Evolutionary conservation across 2,797 vertebrate genomes (phyloP), one percentile per base, ranked within the genome.

Genomic region (Scarus forsteni): DNA sequence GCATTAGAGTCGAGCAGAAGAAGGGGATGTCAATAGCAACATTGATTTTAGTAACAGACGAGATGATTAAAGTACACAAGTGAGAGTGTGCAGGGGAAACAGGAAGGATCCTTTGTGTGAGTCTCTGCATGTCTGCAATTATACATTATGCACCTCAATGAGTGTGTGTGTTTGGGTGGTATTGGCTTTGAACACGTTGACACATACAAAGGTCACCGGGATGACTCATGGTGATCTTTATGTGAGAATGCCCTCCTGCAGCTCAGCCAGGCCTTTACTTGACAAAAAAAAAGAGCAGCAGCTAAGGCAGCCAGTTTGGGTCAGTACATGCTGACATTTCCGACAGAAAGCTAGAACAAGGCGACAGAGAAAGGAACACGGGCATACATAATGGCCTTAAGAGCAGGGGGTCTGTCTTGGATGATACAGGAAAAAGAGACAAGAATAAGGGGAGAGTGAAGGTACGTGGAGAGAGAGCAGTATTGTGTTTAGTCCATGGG

Each of bases 181-280:
- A 39, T 74, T 49, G 64, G 83, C 67, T 85, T 81, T 75, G 73
- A 89, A 87, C 61, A 81, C 63, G 70, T 27, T 73, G 81, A 87
- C 86, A 90, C 89, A 85, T 73, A 79, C 83, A 90, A 92, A 93
- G 90, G 91, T 90, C 89, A 88, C 54, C 53, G 4, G 73, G 74
- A 88, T 93, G 91, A 92, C 80, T 93, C 92, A 91, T 58, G 44
- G 80, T 89, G 88, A 88, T 90, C 87, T 92, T 91, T 89, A 80
- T 85, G 86, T 85, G 88, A 87, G 87, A 85, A 87, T 72, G 77
- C 75, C 79, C 84, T 79, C 90, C 88, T 18, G 75, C 85, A 78
- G 89, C 84, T 89, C 85, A 60, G 76, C 45, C 69, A 56, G 77
- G 87, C 64, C 82, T 67, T 77, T 71, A 75, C 80, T 83, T 74